Evolutionary conservation across 2,797 vertebrate species (phyloP), one percentile per base, ranked within the genome.

Genomic region (Petrocephalus schoutedeni): DNA sequence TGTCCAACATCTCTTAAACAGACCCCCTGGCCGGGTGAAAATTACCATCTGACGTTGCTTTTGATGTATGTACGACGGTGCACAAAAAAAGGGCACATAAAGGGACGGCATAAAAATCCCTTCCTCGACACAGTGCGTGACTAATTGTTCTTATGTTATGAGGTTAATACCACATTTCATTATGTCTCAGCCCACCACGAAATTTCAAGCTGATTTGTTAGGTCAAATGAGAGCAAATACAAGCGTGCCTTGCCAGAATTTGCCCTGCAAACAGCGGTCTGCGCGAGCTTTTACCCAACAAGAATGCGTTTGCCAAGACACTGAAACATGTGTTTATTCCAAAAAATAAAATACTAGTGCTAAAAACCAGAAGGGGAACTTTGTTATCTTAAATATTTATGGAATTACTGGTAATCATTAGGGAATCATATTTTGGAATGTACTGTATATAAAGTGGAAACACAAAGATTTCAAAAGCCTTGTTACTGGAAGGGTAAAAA

Each of bases 1-100:
- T 54, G 51, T 54, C 64, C 86, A 10, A 19, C 28, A 32, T 41
- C 28, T 53, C 49, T 59, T 89, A 90, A 89, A 89, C 41, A 19
- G 88, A 90, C 61, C 84, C 84, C 84, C 56, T 16, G 8, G 21
- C 32, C 0, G 56, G 84, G 84, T 32, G 16, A 14, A 21, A 28
- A 36, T 58, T 59, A 41, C n/a, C 56, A 56, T 56, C 14, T 56
- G 28, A 85, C 14, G 5, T 3, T 28, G 51, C 28, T 32, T 86
- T 86, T 86, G 12, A 86, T 58, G 54, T 19, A 14, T 4, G 54
- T 86, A 16, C 32, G 8, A 32, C 84, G 14, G 23, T 54, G 53
- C 9, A 5, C 51, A 85, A 23, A 41, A 0, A 23, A 85, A 85
- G 58, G 53, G 7, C 14, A n/a, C 54, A 36, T 16, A 14, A 59